Conservation (phyloP, 2,113 vertebrate genomes). For the Nanorana parkeri region DNA sequence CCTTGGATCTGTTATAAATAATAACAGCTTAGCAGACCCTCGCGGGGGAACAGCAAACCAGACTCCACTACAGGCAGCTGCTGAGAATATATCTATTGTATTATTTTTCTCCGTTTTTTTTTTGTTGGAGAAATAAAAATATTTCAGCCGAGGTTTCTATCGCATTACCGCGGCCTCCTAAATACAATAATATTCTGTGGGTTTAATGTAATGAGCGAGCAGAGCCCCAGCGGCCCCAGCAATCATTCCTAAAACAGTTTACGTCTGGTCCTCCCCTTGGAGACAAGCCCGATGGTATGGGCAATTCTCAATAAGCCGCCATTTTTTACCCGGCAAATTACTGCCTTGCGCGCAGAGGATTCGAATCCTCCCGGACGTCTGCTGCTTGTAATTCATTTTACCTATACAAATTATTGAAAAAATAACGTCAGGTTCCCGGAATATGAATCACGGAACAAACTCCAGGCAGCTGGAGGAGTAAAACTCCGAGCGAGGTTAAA, state of each 20-base stretch:
- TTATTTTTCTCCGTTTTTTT: neutral
- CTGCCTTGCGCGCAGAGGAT: neutral
- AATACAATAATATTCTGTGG: conserved; percentile 18
- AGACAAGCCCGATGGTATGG: neutral
- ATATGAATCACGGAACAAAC: neutral
- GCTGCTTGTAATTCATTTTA: conserved; percentile 6
- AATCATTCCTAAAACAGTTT: conserved; percentile 26
- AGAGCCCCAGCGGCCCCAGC: neutral
- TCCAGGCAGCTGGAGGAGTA: no score
- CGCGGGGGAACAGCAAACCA: no score
- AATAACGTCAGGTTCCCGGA: neutral
- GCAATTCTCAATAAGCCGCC: conserved; percentile 3
- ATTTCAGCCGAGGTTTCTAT: neutral
- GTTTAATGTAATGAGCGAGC: conserved; percentile 10
- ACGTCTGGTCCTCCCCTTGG: neutral
- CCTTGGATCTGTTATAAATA: no score
- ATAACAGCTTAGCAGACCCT: no score
- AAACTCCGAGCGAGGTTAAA: neutral
- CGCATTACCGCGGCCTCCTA: neutral
- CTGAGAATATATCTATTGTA: no score
- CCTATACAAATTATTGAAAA: neutral
- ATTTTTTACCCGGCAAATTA: conserved; percentile 28
- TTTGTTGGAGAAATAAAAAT: neutral
- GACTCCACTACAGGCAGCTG: no score
- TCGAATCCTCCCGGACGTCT: conserved; percentile 3